Evolutionary conservation across 2,113 vertebrate genomes (phyloP).

Genomic region (Scartelaos histophorus): DNA sequence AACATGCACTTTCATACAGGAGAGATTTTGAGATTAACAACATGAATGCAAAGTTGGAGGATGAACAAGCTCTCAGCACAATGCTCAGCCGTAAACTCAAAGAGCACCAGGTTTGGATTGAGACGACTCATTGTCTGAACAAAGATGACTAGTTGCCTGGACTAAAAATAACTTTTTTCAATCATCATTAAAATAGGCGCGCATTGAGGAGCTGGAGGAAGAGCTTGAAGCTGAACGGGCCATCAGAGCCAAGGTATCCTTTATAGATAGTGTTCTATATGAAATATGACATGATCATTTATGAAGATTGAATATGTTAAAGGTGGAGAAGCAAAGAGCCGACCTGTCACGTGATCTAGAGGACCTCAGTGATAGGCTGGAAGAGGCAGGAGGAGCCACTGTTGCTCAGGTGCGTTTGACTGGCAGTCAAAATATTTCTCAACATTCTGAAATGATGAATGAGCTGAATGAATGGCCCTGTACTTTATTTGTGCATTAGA

Average conservation of each 20-base stretch:
- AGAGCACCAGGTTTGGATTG: constrained; percentile 70
- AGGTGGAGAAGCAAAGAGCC: constrained; percentile 79
- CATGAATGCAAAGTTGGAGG: constrained; percentile 72
- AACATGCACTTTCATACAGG: constrained; percentile 46
- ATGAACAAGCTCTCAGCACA: constrained; percentile 75
- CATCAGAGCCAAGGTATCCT: constrained; percentile 68
- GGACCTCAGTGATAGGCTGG: constrained; percentile 74
- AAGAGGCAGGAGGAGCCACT: constrained; percentile 73
- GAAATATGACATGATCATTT: background rate
- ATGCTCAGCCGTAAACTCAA: constrained; percentile 76
- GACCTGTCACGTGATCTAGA: constrained; percentile 75
- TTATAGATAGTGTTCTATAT: background rate
- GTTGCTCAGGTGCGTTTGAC: constrained; percentile 64
- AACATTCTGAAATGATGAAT: background rate
- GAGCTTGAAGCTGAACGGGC: constrained; percentile 74
- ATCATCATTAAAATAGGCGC: constrained; percentile 40
- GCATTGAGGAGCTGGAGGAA: constrained; percentile 74
- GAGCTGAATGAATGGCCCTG: background rate
- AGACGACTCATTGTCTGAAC: too few relatives aligned
- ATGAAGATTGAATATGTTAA: background rate
- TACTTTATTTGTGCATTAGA: constrained; percentile 41
- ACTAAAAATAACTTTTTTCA: background rate
- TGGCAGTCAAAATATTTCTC: background rate
- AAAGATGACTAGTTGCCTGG: background rate
- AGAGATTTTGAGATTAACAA: constrained; percentile 77